Evolutionary conservation across 2,797 vertebrate species (phyloP).

Genomic region (Cossypha caffra): DNA sequence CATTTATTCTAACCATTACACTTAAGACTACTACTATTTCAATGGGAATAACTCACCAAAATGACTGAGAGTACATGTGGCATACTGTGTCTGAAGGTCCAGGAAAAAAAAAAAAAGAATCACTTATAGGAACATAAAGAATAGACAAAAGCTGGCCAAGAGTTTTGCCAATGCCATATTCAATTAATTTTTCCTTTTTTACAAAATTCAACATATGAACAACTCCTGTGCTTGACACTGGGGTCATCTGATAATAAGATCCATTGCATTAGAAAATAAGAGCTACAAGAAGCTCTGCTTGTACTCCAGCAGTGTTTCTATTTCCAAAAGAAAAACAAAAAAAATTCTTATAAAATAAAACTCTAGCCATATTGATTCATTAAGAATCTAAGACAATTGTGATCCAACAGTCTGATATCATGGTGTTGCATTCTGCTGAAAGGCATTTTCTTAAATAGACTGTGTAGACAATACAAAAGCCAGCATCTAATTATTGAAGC

Average conservation of each 20-base stretch:
- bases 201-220: background rate
- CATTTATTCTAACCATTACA: background rate
- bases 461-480: background rate
- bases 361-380: background rate
- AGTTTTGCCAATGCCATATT: background rate
- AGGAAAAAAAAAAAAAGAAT: background rate
- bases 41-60: background rate
- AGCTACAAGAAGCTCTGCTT: background rate
- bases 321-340: background rate
- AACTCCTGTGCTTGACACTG: background rate
- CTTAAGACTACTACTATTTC: background rate
- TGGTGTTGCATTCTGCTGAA: background rate
- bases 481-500: background rate
- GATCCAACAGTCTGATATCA: background rate
- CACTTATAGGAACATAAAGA: background rate
- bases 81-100: rapidly evolving
- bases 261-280: background rate
- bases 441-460: background rate
- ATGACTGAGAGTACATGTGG: background rate
- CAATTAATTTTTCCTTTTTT: background rate
- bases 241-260: background rate
- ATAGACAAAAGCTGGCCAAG: background rate
- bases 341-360: background rate
- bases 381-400: background rate
- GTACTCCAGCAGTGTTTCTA: background rate